Evolutionary conservation across 1,140 invertebrate genomes (phyloP).

Genomic region (Drosophila baimaii): DNA sequence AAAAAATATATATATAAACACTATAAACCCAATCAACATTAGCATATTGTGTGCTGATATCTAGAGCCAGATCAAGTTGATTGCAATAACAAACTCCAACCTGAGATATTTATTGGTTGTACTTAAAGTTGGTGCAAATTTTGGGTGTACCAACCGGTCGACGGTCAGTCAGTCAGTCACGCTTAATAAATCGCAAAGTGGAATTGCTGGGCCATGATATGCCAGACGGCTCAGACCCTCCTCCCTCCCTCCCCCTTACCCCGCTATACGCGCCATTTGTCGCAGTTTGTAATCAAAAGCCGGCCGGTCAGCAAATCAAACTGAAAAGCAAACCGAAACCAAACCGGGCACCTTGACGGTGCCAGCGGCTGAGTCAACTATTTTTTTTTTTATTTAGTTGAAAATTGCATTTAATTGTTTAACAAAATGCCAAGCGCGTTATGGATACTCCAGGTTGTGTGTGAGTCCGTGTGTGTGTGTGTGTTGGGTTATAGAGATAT

Average conservation of each 20-base stretch:
- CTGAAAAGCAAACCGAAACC: constrained; percentile 26
- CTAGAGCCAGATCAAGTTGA: constrained; percentile 8
- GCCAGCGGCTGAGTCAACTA: constrained; percentile 71
- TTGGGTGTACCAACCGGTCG: constrained; percentile 72
- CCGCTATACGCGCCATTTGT: constrained; percentile 8
- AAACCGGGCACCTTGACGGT: constrained; percentile 54
- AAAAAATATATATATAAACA: not conserved
- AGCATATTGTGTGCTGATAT: not conserved
- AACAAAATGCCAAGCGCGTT: constrained; percentile 73
- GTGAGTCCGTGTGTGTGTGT: not conserved
- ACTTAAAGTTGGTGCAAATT: constrained; percentile 51
- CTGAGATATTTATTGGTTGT: constrained; percentile 39
- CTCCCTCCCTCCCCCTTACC: not conserved
- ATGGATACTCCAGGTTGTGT: constrained; percentile 9
- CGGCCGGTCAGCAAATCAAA: constrained; percentile 65
- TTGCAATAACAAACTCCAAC: constrained; percentile 25
- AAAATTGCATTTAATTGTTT: constrained; percentile 82
- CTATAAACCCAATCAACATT: not conserved
- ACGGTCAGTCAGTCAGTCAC: constrained; percentile 78
- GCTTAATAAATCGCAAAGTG: constrained; percentile 78
- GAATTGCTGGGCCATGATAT: constrained; percentile 69
- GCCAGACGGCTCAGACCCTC: not conserved
- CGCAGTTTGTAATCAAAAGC: constrained; percentile 71
- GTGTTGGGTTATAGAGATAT: constrained; percentile 40
- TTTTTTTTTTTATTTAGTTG: constrained; percentile 47